Evolutionary conservation across 2,797 vertebrate genomes (phyloP), one percentile per base, ranked within the genome.

Genomic region (Dipus sagitta): DNA sequence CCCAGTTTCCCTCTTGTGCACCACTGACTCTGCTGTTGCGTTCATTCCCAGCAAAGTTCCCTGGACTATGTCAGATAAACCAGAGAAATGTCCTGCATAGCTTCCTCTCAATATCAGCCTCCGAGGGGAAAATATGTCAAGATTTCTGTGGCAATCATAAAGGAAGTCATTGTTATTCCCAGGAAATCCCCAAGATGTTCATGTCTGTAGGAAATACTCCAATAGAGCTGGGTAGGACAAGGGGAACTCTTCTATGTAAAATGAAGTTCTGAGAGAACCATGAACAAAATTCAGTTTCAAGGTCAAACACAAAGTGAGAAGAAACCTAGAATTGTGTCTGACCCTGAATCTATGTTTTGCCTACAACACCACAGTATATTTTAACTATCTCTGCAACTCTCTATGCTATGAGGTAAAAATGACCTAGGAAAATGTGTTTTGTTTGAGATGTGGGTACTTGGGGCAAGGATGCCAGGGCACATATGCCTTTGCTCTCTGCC

Each of bases 231-330:
- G 76, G 82, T 28, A 79, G 62, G 42, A 30, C 60, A 75, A n/a
- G 32, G n/a, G 26, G 14, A 42, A 88, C 47, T 68, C 74, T 30
- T 32, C 6, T 24, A 62, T n/a, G 38, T 62, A 83, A 90, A 80
- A 93, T 52, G 20, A 90, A 93, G 87, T 82, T 74, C 80, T 86
- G 26, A 85, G 87, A 94, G 32, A 95, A 78, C 47, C 42, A 26
- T 74, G 80, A 64, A 54, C 47, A 88, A 94, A 91, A 94, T 52
- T 67, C 10, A 13, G 14, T 47, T 77, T 30, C 81, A 93, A 96
- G 52, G 64, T 60, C 15, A 89, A 82, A 67, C 0, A 47, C 42
- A 71, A 42, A 75, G 23, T 20, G 38, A 30, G 13, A 28, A 17
- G 14, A 77, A 18, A 87, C 32, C 58, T 70, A 58, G 91, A 68